phyloP scores from a whole-genome alignment of 2,888 invertebrate species.

The Brenthis ino region DNA sequence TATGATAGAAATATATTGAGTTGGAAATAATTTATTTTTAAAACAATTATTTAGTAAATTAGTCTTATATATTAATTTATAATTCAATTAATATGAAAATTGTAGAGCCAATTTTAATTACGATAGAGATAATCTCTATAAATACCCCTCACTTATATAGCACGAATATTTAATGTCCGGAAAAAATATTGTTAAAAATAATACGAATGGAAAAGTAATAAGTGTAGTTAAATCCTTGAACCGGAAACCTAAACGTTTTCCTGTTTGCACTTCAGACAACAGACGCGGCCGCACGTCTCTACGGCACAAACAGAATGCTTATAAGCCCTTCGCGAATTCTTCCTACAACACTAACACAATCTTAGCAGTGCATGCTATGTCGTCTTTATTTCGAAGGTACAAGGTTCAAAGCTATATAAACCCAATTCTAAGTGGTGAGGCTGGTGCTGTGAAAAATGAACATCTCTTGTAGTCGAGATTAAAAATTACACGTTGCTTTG shows the following conservation, averaged over 20 bases:
- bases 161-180: background rate
- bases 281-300: slow-evolving; percentile 22
- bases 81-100: too few relatives aligned
- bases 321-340: slow-evolving; percentile 68
- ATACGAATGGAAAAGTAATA: background rate
- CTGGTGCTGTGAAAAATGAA: slow-evolving; percentile 69
- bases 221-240: slow-evolving; percentile 7
- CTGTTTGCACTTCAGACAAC: slow-evolving; percentile 16
- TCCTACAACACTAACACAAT: slow-evolving; percentile 46
- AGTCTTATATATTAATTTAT: too few relatives aligned
- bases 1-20: too few relatives aligned
- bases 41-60: too few relatives aligned
- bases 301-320: slow-evolving; percentile 44
- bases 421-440: slow-evolving; percentile 41
- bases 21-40: too few relatives aligned
- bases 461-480: slow-evolving; percentile 73
- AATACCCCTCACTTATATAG: background rate
- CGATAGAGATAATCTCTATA: background rate
- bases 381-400: slow-evolving; percentile 41
- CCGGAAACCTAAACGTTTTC: slow-evolving; percentile 19
- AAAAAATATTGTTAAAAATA: background rate
- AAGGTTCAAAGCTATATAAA: slow-evolving; percentile 47
- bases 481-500: slow-evolving; percentile 72
- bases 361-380: slow-evolving; percentile 28
- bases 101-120: too few relatives aligned